These are phyloP conservation scores for Hippopotamus amphibius DNA, from an alignment of 2,113 vertebrate species.

Conservation along the genomic window DNA sequence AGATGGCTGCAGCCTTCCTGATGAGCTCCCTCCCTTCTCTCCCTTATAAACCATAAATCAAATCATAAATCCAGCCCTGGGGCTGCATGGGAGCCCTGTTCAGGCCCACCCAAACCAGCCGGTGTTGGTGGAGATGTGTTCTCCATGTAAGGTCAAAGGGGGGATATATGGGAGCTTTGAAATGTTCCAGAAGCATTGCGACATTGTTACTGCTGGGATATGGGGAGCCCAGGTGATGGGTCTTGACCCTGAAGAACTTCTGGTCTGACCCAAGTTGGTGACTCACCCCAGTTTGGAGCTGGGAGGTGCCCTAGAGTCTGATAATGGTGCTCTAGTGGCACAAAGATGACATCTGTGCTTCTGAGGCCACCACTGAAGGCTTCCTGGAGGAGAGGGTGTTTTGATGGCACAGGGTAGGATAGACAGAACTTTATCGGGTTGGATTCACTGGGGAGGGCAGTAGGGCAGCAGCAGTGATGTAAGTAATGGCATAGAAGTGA, in stretches of 20 bases:
- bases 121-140: background rate
- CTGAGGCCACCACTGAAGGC: background rate
- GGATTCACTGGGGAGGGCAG: background rate
- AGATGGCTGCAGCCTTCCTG: background rate
- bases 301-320: background rate
- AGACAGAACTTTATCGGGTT: background rate
- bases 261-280: background rate
- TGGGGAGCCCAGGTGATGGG: background rate
- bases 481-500: background rate
- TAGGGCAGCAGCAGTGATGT: background rate
- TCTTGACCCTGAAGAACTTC: background rate
- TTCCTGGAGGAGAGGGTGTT: background rate
- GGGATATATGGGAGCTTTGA: background rate
- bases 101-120: background rate
- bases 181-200: background rate
- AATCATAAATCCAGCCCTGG: background rate
- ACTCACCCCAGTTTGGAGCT: background rate
- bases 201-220: no score
- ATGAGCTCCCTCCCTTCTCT: background rate
- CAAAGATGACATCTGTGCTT: background rate
- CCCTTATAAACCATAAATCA: background rate
- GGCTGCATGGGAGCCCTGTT: background rate
- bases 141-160: background rate
- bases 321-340: no score
- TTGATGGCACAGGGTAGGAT: background rate